Evolutionary conservation across 1,140 invertebrate genomes (phyloP).

Genomic region (Atta colombica): DNA sequence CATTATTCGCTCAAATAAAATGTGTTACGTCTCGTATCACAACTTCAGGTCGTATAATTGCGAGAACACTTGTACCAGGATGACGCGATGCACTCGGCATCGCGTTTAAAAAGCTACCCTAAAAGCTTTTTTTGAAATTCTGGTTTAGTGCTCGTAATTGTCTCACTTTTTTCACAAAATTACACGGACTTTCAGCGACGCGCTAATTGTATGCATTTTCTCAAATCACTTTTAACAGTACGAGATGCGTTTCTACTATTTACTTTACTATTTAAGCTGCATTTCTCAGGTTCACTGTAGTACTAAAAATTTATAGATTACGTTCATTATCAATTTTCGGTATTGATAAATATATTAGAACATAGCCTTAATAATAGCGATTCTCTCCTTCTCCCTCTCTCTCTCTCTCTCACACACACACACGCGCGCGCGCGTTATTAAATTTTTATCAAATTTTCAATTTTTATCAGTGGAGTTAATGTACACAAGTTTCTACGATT

Average conservation of each 20-base stretch:
- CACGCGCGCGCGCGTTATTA: too few species aligned
- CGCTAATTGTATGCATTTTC: slow-evolving; percentile 33
- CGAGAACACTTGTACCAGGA: background rate
- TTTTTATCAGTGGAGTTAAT: too few species aligned
- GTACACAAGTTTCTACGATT: background rate
- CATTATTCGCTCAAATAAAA: slow-evolving; percentile 59
- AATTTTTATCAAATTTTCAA: slow-evolving; percentile 11
- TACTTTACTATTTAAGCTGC: background rate
- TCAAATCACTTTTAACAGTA: slow-evolving; percentile 30
- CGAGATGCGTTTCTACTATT: background rate
- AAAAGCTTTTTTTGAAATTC: slow-evolving; percentile 29
- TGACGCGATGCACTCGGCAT: background rate
- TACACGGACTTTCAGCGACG: background rate
- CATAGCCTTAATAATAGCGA: too few species aligned
- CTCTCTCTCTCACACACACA: too few species aligned
- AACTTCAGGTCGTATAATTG: slow-evolving; percentile 13
- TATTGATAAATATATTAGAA: too few species aligned
- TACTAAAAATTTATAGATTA: too few species aligned
- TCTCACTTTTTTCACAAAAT: slow-evolving; percentile 20
- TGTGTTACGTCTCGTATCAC: slow-evolving; percentile 27
- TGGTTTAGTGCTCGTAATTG: background rate
- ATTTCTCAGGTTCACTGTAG: too few species aligned
- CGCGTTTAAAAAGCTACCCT: background rate
- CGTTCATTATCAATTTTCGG: too few species aligned
- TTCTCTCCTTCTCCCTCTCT: background rate